Evolutionary conservation across 2,797 vertebrate genomes (phyloP).

Genomic region (Acridotheres tristis): DNA sequence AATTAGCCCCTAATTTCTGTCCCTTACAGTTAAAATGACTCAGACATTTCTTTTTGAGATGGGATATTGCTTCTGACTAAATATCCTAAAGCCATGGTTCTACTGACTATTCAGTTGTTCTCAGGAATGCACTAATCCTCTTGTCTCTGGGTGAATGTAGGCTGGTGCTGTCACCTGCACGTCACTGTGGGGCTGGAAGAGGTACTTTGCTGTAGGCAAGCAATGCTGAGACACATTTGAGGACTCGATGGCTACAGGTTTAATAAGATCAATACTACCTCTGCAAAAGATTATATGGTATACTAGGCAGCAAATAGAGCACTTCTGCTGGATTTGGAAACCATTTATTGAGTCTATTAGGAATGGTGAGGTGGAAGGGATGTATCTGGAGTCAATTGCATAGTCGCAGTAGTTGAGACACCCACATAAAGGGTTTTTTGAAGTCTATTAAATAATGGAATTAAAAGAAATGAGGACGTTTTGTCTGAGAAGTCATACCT

Average conservation of each 20-base stretch:
- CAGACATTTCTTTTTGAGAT: neutral
- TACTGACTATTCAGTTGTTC: constrained; percentile 9
- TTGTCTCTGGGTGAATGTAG: neutral
- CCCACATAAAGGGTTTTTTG: neutral
- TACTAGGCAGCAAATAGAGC: constrained; percentile 82
- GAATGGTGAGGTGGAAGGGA: constrained; percentile 58
- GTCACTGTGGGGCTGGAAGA: neutral
- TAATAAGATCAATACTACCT: constrained; percentile 79
- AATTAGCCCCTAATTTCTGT: constrained; percentile 54
- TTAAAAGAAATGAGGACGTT: constrained; percentile 19
- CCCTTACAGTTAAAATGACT: constrained; percentile 38
- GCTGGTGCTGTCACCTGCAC: neutral
- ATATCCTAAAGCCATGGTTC: constrained; percentile 1
- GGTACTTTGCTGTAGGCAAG: neutral
- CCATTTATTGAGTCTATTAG: constrained; percentile 74
- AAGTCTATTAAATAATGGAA: constrained; percentile 46
- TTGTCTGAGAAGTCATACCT: neutral
- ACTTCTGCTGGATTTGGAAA: constrained; percentile 76
- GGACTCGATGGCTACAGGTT: constrained; percentile 63
- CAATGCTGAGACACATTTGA: constrained; percentile 43
- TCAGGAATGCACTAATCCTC: neutral
- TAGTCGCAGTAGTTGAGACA: neutral
- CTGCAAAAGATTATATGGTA: constrained; percentile 78
- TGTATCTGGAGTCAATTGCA: neutral
- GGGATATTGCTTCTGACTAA: constrained; percentile 26